A percentile compares a stretch with the other conserved stretches of the same genome.
Evolutionary conservation across 2,797 vertebrate genomes (phyloP).

Genomic region (Crypturellus tataupa): DNA sequence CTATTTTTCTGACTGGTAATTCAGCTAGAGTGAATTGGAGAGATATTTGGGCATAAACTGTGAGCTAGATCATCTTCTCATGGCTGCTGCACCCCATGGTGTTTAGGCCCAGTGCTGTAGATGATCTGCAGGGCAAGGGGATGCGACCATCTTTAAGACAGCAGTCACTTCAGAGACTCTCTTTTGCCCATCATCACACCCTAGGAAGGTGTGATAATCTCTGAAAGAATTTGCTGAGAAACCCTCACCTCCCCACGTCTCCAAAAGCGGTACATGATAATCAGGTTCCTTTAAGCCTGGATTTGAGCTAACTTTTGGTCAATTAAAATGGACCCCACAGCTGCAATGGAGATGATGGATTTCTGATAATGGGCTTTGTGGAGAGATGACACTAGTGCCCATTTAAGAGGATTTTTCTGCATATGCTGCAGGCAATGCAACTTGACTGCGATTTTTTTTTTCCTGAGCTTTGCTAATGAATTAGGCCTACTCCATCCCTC

Average conservation of each 20-base stretch:
- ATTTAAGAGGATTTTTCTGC: conserved; percentile 31
- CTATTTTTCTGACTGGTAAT: neutral
- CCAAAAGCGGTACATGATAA: neutral
- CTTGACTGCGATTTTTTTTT: neutral
- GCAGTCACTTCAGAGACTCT: neutral
- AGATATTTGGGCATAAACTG: neutral
- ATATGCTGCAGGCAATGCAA: neutral
- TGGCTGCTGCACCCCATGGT: fast-evolving
- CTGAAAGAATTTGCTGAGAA: neutral
- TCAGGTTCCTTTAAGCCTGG: neutral
- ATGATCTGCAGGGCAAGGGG: neutral
- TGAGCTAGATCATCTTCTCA: neutral
- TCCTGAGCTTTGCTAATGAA: neutral
- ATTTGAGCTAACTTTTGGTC: neutral
- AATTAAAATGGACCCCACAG: conserved; percentile 18
- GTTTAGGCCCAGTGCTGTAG: neutral
- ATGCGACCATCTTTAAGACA: neutral
- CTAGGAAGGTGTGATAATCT: neutral
- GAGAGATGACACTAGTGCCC: neutral
- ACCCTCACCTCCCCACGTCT: neutral
- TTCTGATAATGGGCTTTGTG: neutral
- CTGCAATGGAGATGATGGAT: neutral
- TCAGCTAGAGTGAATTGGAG: neutral
- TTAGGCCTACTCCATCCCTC: neutral
- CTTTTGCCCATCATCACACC: neutral